phyloP scores from a whole-genome alignment of 1,140 invertebrate species.

The Trichogramma pretiosum region DNA sequence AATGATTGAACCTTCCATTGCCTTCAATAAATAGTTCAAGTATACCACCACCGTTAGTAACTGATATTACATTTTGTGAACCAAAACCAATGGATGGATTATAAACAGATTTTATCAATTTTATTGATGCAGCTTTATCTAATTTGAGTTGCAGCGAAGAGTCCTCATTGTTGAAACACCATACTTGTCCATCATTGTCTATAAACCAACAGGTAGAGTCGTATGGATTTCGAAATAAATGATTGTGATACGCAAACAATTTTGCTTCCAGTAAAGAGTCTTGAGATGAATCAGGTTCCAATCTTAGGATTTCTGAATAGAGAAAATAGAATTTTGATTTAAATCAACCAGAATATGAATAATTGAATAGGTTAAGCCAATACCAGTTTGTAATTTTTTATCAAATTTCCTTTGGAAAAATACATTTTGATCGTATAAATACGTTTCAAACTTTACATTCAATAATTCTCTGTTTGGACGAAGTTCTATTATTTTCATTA shows the following conservation, averaged over 20 bases:
- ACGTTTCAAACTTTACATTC: slow-evolving; percentile 38
- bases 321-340: slow-evolving; percentile 11
- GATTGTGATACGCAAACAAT: slow-evolving; percentile 42
- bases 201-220: slow-evolving; percentile 38
- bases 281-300: slow-evolving; percentile 30
- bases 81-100: slow-evolving; percentile 39
- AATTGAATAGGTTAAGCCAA: slow-evolving; percentile 14
- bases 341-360: neutral
- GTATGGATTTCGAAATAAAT: slow-evolving; percentile 37
- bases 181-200: slow-evolving; percentile 30
- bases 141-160: too few relatives aligned
- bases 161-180: too few relatives aligned
- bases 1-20: slow-evolving; percentile 15
- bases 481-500: slow-evolving; percentile 38
- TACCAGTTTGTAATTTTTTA: slow-evolving; percentile 27
- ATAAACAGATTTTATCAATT: slow-evolving; percentile 18
- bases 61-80: slow-evolving; percentile 25
- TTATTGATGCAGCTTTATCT: too few relatives aligned
- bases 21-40: slow-evolving; percentile 27
- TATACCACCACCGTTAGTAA: slow-evolving; percentile 29
- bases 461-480: slow-evolving; percentile 28
- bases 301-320: slow-evolving; percentile 30
- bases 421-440: too few relatives aligned
- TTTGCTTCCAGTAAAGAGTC: slow-evolving; percentile 37
- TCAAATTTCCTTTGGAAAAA: too few relatives aligned